Evolutionary conservation across 1,140 invertebrate species (phyloP).

Genomic region (Aphidius gifuensis): DNA sequence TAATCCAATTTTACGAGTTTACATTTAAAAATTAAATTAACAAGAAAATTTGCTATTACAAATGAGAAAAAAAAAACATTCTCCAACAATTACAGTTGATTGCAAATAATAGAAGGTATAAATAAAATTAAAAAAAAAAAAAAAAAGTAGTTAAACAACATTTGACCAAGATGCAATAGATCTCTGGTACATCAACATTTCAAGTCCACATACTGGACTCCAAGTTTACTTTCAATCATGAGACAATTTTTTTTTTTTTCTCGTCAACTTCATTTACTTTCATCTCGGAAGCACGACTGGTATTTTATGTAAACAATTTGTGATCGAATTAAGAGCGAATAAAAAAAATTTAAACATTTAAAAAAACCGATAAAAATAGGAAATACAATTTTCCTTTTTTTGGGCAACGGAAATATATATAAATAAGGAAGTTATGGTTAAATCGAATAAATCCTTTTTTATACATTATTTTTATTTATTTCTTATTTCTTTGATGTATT

Average conservation of each 20-base stretch:
- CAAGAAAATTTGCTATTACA: too few species aligned
- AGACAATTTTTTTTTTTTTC: conserved; percentile 17
- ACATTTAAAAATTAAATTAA: too few species aligned
- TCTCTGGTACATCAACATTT: conserved; percentile 1
- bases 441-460: too few species aligned
- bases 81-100: too few species aligned
- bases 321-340: background rate
- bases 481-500: too few species aligned
- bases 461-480: too few species aligned
- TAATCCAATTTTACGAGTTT: background rate
- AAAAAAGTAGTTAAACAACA: conserved; percentile 19
- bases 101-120: too few species aligned
- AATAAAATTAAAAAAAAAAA: background rate
- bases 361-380: background rate
- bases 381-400: background rate
- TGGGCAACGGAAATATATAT: too few species aligned
- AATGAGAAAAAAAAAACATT: background rate
- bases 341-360: background rate
- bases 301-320: conserved; percentile 3
- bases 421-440: too few species aligned
- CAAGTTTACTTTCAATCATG: conserved; percentile 10
- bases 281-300: conserved; percentile 18
- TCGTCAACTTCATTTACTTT: conserved; percentile 18
- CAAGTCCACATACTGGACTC: too few species aligned
- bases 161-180: conserved; percentile 22